Evolutionary conservation across 2,888 invertebrate species (phyloP).

Genomic region (Galerucella calmariensis): DNA sequence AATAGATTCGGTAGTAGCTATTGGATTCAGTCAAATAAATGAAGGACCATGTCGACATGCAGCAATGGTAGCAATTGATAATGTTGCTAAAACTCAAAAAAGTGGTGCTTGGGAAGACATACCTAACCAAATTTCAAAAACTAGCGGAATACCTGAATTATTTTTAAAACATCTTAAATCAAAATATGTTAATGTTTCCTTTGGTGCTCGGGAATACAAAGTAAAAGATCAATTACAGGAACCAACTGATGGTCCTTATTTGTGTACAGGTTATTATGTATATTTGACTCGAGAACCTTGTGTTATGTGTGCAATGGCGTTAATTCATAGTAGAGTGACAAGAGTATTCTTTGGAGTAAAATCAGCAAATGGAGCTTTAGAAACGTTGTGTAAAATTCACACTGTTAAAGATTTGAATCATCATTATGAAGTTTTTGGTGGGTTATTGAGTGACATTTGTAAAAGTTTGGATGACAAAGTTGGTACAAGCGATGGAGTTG

Average conservation of each 20-base stretch:
- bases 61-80: slow-evolving; percentile 85
- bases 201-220: slow-evolving; percentile 65
- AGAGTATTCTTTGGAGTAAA: slow-evolving; percentile 81
- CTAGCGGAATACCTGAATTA: slow-evolving; percentile 64
- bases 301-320: slow-evolving; percentile 94
- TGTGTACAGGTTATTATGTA: slow-evolving; percentile 89
- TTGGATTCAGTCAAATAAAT: slow-evolving; percentile 70
- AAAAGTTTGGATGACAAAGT: slow-evolving; percentile 29
- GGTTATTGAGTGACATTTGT: slow-evolving; percentile 67
- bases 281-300: slow-evolving; percentile 91
- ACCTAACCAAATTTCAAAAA: slow-evolving; percentile 44
- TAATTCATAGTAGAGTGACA: slow-evolving; percentile 88
- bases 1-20: slow-evolving; percentile 72
- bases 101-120: slow-evolving; percentile 75
- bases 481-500: not conserved
- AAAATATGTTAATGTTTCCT: slow-evolving; percentile 46
- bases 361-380: slow-evolving; percentile 75
- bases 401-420: slow-evolving; percentile 85
- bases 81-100: slow-evolving; percentile 84
- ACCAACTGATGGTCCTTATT: slow-evolving; percentile 73
- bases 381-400: slow-evolving; percentile 80
- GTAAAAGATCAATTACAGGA: slow-evolving; percentile 58
- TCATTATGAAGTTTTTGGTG: slow-evolving; percentile 87
- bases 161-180: slow-evolving; percentile 50
- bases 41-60: slow-evolving; percentile 84